phyloP scores from a whole-genome alignment of 2,113 vertebrate genomes.

The Proterorhinus semilunaris region DNA sequence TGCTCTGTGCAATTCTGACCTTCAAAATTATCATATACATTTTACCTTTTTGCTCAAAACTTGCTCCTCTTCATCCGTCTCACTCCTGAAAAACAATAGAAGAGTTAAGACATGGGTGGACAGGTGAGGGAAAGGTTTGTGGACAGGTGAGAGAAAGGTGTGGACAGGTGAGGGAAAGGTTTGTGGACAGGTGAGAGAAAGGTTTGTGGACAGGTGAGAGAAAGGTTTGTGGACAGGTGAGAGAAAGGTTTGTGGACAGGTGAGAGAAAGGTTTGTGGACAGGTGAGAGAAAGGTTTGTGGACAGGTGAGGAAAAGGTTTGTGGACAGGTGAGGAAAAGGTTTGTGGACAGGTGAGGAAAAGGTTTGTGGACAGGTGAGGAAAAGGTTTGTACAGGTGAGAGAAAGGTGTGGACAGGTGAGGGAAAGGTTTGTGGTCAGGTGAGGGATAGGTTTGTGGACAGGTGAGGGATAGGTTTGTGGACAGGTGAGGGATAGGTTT shows the following conservation, averaged over 20 bases:
- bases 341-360: too few species aligned
- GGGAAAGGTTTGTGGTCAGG: neutral
- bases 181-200: too few species aligned
- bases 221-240: neutral
- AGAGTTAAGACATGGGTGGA: neutral
- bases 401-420: neutral
- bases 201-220: too few species aligned
- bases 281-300: neutral
- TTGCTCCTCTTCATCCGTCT: neutral
- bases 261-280: neutral
- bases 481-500: neutral
- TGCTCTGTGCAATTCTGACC: too few species aligned
- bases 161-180: too few species aligned
- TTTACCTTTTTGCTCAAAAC: conserved; percentile 37
- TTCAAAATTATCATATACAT: neutral
- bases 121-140: neutral
- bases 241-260: neutral
- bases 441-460: neutral
- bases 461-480: neutral
- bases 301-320: neutral
- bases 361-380: too few species aligned
- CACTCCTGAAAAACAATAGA: conserved; percentile 24
- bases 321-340: too few species aligned
- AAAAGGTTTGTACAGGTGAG: too few species aligned
- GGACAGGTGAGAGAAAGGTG: neutral